Evolutionary conservation across 2,797 vertebrate species (phyloP).

Genomic region (Neosilurus hyrtlii): DNA sequence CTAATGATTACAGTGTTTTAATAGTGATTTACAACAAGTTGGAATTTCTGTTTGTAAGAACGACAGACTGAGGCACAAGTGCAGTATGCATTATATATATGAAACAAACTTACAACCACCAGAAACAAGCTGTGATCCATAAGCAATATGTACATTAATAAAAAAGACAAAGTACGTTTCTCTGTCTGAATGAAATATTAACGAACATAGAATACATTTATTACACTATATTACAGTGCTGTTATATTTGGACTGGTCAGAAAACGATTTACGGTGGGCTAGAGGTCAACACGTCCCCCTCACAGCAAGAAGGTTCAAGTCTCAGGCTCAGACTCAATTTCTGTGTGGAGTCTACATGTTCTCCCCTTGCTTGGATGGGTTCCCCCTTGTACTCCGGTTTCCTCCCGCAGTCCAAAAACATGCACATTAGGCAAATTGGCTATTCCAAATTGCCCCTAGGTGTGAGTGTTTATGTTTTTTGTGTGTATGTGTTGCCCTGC

Average conservation of each 20-base stretch:
- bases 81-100: not conserved
- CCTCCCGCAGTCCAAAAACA: too few relatives aligned
- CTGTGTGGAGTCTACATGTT: too few relatives aligned
- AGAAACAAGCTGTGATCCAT: not conserved
- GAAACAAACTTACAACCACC: not conserved
- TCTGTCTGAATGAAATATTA: not conserved
- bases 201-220: not conserved
- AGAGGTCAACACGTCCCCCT: too few relatives aligned
- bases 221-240: not conserved
- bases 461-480: too few relatives aligned
- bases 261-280: not conserved
- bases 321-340: too few relatives aligned
- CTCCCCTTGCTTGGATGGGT: too few relatives aligned
- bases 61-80: not conserved
- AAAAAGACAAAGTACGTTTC: not conserved
- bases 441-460: too few relatives aligned
- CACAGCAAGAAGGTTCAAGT: too few relatives aligned
- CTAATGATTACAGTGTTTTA: slow-evolving; percentile 50
- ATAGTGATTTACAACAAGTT: slow-evolving; percentile 40
- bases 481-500: too few relatives aligned
- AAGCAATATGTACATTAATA: not conserved
- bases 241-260: not conserved
- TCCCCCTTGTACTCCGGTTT: too few relatives aligned
- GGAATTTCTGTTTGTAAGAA: slow-evolving; percentile 38
- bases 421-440: too few relatives aligned